Evolutionary conservation across 1,140 invertebrate species (phyloP).

Genomic region (Musca domestica): DNA sequence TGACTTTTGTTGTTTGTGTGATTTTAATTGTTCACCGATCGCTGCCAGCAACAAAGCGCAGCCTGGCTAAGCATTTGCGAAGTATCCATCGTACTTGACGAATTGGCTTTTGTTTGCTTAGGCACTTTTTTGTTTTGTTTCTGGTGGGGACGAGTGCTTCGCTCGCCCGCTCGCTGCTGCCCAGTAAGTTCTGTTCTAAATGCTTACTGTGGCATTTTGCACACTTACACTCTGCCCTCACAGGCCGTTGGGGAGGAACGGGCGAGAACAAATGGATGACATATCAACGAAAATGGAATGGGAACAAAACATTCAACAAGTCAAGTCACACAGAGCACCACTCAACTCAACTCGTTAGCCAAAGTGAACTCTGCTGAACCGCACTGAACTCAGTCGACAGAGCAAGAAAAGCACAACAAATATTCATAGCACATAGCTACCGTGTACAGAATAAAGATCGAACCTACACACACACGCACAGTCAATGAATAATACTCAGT

Average conservation of each 20-base stretch:
- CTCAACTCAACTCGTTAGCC: background rate
- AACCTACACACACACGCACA: too few species aligned
- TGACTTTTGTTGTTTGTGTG: conserved; percentile 4
- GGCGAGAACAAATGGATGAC: too few species aligned
- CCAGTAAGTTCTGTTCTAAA: background rate
- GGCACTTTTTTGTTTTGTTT: background rate
- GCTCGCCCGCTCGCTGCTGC: background rate
- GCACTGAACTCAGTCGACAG: too few species aligned
- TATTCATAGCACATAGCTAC: too few species aligned
- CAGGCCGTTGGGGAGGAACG: too few species aligned
- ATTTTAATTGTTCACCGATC: background rate
- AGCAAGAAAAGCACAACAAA: background rate
- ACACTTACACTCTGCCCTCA: background rate
- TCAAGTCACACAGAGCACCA: background rate
- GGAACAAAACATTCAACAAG: conserved; percentile 9
- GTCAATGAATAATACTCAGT: too few species aligned
- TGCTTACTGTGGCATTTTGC: background rate
- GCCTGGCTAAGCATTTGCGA: too few species aligned
- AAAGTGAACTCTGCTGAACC: too few species aligned
- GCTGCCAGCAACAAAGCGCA: background rate
- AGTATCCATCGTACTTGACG: background rate
- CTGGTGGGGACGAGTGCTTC: background rate
- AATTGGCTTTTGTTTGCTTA: conserved; percentile 2
- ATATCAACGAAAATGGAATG: background rate
- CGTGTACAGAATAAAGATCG: too few species aligned